phyloP scores from a whole-genome alignment of 1,140 invertebrate genomes.

The Zaprionus capensis region DNA sequence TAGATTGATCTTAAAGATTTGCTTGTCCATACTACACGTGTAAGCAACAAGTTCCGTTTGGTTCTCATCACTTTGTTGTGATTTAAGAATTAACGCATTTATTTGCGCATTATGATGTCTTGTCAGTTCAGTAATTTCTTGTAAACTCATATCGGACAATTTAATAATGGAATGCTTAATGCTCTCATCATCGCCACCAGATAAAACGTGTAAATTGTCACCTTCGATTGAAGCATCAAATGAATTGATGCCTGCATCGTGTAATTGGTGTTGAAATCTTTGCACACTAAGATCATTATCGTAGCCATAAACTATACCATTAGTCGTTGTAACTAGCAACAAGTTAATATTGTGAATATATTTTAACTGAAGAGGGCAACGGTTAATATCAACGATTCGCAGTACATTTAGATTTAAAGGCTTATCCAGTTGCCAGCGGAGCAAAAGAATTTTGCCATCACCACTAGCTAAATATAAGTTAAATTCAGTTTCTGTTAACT shows the following conservation, averaged over 20 bases:
- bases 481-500: slow-evolving; percentile 15
- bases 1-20: slow-evolving; percentile 55
- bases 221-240: slow-evolving; percentile 48
- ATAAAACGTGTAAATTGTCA: slow-evolving; percentile 54
- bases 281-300: slow-evolving; percentile 32
- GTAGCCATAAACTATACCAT: slow-evolving; percentile 64
- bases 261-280: slow-evolving; percentile 53
- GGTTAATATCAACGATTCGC: slow-evolving; percentile 39
- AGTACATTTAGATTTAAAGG: slow-evolving; percentile 20
- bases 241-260: slow-evolving; percentile 69
- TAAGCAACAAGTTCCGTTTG: slow-evolving; percentile 34
- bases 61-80: neutral
- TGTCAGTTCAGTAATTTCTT: neutral
- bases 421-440: slow-evolving; percentile 38
- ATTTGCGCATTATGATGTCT: slow-evolving; percentile 61
- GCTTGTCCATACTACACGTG: slow-evolving; percentile 61
- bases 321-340: slow-evolving; percentile 64
- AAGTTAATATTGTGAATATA: slow-evolving; percentile 13
- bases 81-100: slow-evolving; percentile 48
- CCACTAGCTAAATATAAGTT: slow-evolving; percentile 56
- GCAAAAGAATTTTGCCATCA: slow-evolving; percentile 67
- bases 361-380: slow-evolving; percentile 63
- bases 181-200: slow-evolving; percentile 78
- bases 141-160: slow-evolving; percentile 11
- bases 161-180: slow-evolving; percentile 55